Percentiles rank a stretch among this genome's conserved stretches.
These are phyloP conservation scores for Heliconius congener DNA, from an alignment of 1,140 invertebrate genomes.

Conservation along the genomic window DNA sequence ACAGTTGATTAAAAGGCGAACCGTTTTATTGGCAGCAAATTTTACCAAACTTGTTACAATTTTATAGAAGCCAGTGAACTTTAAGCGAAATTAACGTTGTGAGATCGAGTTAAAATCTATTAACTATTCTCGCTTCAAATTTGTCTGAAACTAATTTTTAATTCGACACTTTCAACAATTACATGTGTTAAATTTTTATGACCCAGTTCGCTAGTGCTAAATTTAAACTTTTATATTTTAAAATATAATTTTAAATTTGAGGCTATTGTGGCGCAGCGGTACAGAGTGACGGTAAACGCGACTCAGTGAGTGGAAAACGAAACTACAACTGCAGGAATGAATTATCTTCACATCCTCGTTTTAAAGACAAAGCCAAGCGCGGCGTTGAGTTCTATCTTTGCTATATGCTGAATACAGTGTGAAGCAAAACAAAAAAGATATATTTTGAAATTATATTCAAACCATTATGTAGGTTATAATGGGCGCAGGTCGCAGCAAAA, in stretches of 20 bases:
- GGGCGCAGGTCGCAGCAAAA: too few relatives aligned
- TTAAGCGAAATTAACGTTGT: slow-evolving; percentile 64
- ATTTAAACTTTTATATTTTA: neutral
- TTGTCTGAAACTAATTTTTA: slow-evolving; percentile 65
- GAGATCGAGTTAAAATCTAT: slow-evolving; percentile 72
- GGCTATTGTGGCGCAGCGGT: too few relatives aligned
- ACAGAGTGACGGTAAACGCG: too few relatives aligned
- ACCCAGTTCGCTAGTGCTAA: slow-evolving; percentile 16
- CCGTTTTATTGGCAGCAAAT: slow-evolving; percentile 38
- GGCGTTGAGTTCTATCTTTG: too few relatives aligned
- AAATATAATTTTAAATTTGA: neutral
- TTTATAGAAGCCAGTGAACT: slow-evolving; percentile 62
- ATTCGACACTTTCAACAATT: slow-evolving; percentile 55
- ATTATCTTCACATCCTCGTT: too few relatives aligned
- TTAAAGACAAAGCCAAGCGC: too few relatives aligned
- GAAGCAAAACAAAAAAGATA: too few relatives aligned
- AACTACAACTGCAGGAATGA: too few relatives aligned
- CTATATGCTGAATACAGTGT: too few relatives aligned
- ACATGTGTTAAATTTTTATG: slow-evolving; percentile 26
- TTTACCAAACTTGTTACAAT: slow-evolving; percentile 62
- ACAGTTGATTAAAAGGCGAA: neutral
- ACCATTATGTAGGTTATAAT: too few relatives aligned
- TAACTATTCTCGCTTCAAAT: slow-evolving; percentile 72
- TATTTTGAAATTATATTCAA: too few relatives aligned
- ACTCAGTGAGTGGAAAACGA: too few relatives aligned